phyloP scores from a whole-genome alignment of 2,888 invertebrate species.

The Ophion obscuratus region DNA sequence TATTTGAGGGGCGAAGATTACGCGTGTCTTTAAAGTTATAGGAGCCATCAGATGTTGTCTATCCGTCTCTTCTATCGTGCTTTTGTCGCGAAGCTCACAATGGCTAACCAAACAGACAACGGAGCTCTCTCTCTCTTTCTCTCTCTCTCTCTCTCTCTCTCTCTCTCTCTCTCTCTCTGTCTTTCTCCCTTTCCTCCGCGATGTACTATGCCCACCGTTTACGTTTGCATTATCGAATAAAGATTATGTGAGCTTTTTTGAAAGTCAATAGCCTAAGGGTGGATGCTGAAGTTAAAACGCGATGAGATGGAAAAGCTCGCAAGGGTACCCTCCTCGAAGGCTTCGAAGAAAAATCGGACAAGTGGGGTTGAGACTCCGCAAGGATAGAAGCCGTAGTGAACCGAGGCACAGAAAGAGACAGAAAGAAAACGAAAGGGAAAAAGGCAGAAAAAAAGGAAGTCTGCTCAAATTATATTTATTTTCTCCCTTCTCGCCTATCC shows the following conservation, averaged over 20 bases:
- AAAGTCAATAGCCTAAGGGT: conserved; percentile 61
- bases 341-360: conserved; percentile 60
- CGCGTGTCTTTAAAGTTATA: conserved; percentile 48
- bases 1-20: conserved; percentile 41
- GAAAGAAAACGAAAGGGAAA: not conserved
- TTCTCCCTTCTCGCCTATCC: conserved; percentile 1
- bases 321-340: conserved; percentile 25
- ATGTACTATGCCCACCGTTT: conserved; percentile 64
- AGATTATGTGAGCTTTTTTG: conserved; percentile 74
- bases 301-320: conserved; percentile 41
- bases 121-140: conserved; percentile 26
- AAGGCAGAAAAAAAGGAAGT: not conserved
- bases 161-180: conserved; percentile 26
- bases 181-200: conserved; percentile 23
- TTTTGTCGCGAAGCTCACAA: conserved; percentile 21
- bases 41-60: conserved; percentile 55
- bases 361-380: conserved; percentile 26
- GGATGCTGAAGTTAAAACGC: conserved; percentile 45
- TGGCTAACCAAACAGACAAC: not conserved
- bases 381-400: conserved; percentile 14
- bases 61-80: conserved; percentile 12
- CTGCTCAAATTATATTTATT: conserved; percentile 39
- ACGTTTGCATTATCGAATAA: conserved; percentile 77
- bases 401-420: not conserved
- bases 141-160: conserved; percentile 23